Percentiles rank a stretch among this genome's conserved stretches.
These are phyloP conservation scores for Eristalis pertinax DNA, from an alignment of 2,888 invertebrate species.

Conservation along the genomic window DNA sequence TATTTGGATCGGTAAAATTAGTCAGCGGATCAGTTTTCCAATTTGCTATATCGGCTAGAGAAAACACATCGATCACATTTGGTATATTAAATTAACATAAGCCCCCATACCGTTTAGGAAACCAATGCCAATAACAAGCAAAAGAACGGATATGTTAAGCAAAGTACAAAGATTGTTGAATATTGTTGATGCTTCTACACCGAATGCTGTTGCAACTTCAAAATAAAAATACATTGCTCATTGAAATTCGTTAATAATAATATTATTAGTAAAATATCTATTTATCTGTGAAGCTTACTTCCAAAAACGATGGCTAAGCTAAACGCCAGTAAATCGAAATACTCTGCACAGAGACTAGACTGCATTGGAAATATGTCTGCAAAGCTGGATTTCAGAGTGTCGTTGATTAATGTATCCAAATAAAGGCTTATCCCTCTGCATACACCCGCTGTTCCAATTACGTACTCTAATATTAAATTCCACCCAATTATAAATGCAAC, in stretches of 20 bases:
- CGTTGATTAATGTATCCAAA: conserved; percentile 86
- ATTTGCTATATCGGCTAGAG: conserved; percentile 82
- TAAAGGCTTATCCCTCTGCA: conserved; percentile 89
- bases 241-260: not conserved
- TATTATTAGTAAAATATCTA: not conserved
- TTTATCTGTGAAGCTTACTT: conserved; percentile 82
- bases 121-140: conserved; percentile 89
- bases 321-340: conserved; percentile 90
- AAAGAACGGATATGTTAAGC: conserved; percentile 87
- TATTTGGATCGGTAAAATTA: conserved; percentile 73
- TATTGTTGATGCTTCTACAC: conserved; percentile 89
- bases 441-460: conserved; percentile 88
- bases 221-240: conserved; percentile 52
- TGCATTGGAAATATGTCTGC: conserved; percentile 84
- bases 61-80: not conserved
- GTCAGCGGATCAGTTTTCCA: conserved; percentile 82
- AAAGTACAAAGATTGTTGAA: conserved; percentile 90
- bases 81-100: not conserved
- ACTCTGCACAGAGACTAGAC: conserved; percentile 84
- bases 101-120: conserved; percentile 83
- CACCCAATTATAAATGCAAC: conserved; percentile 94
- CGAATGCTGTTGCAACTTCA: conserved; percentile 87
- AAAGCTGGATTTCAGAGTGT: conserved; percentile 85
- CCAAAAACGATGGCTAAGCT: conserved; percentile 86
- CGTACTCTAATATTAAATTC: conserved; percentile 93